phyloP scores from a whole-genome alignment of 2,797 vertebrate genomes.

The Parauchenoglanis punctatus region DNA sequence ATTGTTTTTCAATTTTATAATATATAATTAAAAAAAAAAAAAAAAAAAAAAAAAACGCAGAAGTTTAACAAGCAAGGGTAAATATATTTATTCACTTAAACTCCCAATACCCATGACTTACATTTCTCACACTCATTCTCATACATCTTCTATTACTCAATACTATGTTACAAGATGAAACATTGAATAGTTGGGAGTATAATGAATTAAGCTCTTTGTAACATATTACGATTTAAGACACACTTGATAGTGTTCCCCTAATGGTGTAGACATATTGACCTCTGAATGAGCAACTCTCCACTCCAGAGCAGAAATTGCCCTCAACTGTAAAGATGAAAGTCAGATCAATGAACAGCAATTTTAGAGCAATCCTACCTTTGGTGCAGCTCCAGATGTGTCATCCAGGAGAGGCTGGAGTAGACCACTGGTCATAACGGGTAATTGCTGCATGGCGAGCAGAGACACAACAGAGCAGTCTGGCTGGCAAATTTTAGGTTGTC shows the following conservation, averaged over 20 bases:
- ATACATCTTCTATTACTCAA: neutral
- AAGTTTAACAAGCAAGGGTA: neutral
- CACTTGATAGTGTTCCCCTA: neutral
- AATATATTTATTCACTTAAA: neutral
- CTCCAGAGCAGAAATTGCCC: constrained; percentile 18
- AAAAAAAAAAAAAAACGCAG: neutral
- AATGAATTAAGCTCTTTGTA: constrained; percentile 1
- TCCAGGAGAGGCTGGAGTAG: neutral
- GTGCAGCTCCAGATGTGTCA: neutral
- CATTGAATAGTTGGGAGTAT: neutral
- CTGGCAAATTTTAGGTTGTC: neutral
- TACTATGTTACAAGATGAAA: neutral
- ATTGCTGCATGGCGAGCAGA: neutral
- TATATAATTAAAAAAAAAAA: neutral
- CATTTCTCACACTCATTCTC: neutral
- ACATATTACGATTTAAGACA: neutral
- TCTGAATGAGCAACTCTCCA: constrained; percentile 17
- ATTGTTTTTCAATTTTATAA: neutral
- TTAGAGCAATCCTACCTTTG: constrained; percentile 26
- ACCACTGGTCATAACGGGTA: neutral
- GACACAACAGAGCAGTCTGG: constrained; percentile 10
- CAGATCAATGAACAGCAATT: constrained; percentile 41
- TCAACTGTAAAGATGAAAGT: constrained; percentile 32
- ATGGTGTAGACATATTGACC: constrained; percentile 12
- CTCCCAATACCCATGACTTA: neutral